Evolutionary conservation across 2,888 invertebrate genomes (phyloP).

Genomic region (Cyaniris semiargus): DNA sequence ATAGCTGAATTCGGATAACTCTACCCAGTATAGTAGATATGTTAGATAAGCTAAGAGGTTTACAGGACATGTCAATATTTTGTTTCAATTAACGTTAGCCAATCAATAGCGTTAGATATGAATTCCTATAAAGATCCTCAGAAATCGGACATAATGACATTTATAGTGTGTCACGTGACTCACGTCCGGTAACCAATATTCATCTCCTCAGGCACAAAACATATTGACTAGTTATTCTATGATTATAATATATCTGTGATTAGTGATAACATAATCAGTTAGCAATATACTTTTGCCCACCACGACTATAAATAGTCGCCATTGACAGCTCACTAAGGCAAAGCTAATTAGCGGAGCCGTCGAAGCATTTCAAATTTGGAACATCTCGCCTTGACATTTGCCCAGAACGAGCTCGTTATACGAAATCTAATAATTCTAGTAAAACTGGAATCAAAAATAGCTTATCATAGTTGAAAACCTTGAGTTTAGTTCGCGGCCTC

Average conservation of each 20-base stretch:
- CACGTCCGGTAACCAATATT: not conserved
- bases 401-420: not conserved
- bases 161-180: too few relatives aligned
- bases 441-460: constrained; percentile 29
- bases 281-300: not conserved
- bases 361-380: constrained; percentile 11
- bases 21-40: not conserved
- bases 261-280: not conserved
- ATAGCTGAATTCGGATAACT: not conserved
- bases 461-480: constrained; percentile 28
- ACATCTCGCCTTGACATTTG: constrained; percentile 29
- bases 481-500: constrained; percentile 22
- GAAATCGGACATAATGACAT: too few relatives aligned
- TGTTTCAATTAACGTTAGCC: not conserved
- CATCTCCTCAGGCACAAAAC: not conserved
- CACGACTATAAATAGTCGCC: not conserved
- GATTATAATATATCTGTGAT: not conserved
- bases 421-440: constrained; percentile 26
- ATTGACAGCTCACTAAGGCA: not conserved
- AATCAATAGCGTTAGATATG: not conserved
- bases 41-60: not conserved
- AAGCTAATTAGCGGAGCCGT: not conserved
- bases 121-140: too few relatives aligned
- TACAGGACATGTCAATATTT: not conserved
- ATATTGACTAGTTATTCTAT: not conserved